Conservation (phyloP, 2,888 invertebrate genomes). For the Ormyrus rosae region DNA sequence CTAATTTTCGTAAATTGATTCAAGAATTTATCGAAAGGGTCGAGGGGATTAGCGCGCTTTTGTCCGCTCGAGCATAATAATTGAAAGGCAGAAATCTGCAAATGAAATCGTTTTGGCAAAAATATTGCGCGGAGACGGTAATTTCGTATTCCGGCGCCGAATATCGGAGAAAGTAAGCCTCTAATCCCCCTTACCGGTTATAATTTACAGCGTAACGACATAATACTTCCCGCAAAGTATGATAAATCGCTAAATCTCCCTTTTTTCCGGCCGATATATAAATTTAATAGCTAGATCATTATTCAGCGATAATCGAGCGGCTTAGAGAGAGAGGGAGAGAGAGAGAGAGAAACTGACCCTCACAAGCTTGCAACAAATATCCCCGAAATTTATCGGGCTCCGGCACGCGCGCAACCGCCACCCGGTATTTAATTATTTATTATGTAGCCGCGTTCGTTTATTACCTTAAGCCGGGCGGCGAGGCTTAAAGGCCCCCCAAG, state of each 20-base stretch:
- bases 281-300: conserved; percentile 55
- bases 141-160: too few relatives aligned
- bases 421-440: conserved; percentile 54
- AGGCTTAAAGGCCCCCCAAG: conserved; percentile 27
- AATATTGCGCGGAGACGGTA: neutral
- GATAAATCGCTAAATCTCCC: conserved; percentile 47
- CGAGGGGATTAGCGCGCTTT: too few relatives aligned
- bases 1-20: too few relatives aligned
- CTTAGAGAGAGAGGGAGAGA: neutral
- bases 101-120: neutral
- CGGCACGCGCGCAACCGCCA: conserved; percentile 28
- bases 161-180: too few relatives aligned
- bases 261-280: conserved; percentile 36
- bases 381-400: conserved; percentile 52
- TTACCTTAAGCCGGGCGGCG: conserved; percentile 26
- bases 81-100: too few relatives aligned
- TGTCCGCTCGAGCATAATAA: too few relatives aligned
- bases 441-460: conserved; percentile 38
- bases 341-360: neutral
- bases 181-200: neutral
- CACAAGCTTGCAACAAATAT: conserved; percentile 30
- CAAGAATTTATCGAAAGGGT: too few relatives aligned
- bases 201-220: conserved; percentile 54
- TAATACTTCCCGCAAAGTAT: conserved; percentile 52
- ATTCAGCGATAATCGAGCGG: conserved; percentile 55